Conservation (phyloP, 1,140 invertebrate genomes). For the Drosophila virilis region DNA sequence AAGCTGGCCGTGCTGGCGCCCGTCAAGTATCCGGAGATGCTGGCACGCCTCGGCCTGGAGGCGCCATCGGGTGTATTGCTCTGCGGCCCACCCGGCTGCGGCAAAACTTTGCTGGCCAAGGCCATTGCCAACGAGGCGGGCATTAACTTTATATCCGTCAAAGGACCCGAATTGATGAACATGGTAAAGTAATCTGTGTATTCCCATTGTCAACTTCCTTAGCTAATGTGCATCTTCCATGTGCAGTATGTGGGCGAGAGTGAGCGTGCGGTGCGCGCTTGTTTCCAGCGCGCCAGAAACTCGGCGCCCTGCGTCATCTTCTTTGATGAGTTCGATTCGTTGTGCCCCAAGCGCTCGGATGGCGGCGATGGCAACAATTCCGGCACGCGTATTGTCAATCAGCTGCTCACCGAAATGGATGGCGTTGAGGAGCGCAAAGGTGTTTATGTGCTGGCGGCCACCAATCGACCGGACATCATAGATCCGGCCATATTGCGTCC, state of each 20-base stretch:
- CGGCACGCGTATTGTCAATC: slow-evolving; percentile 95
- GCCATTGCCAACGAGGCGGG: slow-evolving; percentile 98
- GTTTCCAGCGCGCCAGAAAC: slow-evolving; percentile 97
- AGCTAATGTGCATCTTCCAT: not conserved
- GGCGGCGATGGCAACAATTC: slow-evolving; percentile 89
- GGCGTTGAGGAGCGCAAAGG: slow-evolving; percentile 95
- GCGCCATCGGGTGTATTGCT: slow-evolving; percentile 94
- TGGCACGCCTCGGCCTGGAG: slow-evolving; percentile 90
- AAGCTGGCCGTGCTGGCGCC: slow-evolving; percentile 96
- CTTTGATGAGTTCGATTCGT: slow-evolving; percentile 99
- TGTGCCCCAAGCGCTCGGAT: slow-evolving; percentile 95
- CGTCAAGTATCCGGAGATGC: slow-evolving; percentile 93
- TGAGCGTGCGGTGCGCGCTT: slow-evolving; percentile 97
- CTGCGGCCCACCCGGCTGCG: slow-evolving; percentile 96
- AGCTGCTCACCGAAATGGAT: slow-evolving; percentile 99
- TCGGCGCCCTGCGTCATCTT: slow-evolving; percentile 99
- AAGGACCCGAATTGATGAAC: slow-evolving; percentile 97
- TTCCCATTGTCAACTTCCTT: too few species aligned
- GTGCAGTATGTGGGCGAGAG: slow-evolving; percentile 98
- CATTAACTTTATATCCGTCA: slow-evolving; percentile 98
- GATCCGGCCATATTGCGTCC: slow-evolving; percentile 98
- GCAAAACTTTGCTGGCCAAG: slow-evolving; percentile 96
- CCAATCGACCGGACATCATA: slow-evolving; percentile 98
- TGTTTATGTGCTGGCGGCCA: slow-evolving; percentile 98
- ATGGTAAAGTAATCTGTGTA: slow-evolving; percentile 87